These are phyloP conservation scores for Biston stratarius DNA, from an alignment of 2,888 invertebrate genomes.

Conservation along the genomic window DNA sequence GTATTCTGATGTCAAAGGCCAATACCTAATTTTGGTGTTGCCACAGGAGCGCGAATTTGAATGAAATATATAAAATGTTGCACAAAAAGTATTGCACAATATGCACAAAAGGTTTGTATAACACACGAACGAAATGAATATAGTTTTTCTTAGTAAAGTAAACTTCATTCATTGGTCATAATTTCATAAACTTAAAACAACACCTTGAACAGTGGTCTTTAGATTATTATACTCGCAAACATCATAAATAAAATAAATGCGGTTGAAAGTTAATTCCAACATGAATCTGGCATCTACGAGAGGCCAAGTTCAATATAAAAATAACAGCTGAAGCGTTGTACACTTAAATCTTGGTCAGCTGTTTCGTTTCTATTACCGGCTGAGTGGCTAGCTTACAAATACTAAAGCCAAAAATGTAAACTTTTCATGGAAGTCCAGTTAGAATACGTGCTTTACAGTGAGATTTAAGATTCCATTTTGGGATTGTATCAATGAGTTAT, in stretches of 20 bases:
- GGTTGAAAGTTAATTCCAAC: conserved; percentile 7
- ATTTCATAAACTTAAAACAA: conserved; percentile 5
- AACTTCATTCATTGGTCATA: background rate
- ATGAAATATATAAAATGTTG: no score
- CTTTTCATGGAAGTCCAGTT: no score
- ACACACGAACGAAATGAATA: no score
- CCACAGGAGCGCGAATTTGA: no score
- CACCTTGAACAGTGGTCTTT: background rate
- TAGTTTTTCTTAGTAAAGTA: no score
- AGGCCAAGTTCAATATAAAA: conserved; percentile 34
- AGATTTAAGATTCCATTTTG: no score
- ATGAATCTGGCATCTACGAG: conserved; percentile 14
- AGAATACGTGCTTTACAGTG: no score
- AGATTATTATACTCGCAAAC: background rate
- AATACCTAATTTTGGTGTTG: no score
- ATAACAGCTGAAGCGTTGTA: conserved; percentile 17
- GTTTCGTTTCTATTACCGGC: conserved; percentile 2
- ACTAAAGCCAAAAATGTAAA: background rate
- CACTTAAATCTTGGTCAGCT: conserved; percentile 17
- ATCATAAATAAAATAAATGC: conserved; percentile 5
- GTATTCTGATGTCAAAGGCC: no score
- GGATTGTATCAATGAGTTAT: no score
- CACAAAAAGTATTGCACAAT: no score
- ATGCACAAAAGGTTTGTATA: no score
- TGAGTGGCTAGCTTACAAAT: background rate